Evolutionary conservation across 2,113 vertebrate genomes (phyloP).

Genomic region (Rostratula benghalensis): DNA sequence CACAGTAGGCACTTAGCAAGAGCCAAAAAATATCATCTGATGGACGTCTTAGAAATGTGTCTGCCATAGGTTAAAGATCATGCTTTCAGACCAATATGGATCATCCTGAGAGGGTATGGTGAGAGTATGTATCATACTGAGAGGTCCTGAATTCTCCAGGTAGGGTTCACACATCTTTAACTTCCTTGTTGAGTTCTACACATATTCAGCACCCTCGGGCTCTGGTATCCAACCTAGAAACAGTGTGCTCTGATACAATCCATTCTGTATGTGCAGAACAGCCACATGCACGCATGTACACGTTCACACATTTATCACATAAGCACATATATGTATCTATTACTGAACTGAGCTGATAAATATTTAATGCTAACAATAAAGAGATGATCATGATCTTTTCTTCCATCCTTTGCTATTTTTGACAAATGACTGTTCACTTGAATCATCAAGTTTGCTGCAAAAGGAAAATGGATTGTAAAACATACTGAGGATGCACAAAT

Average conservation of each 20-base stretch:
- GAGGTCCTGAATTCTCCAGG: background rate
- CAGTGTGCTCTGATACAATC: background rate
- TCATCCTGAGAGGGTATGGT: background rate
- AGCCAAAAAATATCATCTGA: background rate
- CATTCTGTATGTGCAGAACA: background rate
- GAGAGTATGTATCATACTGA: background rate
- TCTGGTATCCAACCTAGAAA: background rate
- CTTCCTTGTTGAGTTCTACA: background rate
- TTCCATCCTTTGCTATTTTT: background rate
- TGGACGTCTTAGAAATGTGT: background rate
- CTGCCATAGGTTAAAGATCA: background rate
- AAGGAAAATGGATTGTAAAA: background rate
- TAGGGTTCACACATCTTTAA: background rate
- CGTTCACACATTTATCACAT: background rate
- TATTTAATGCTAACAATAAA: background rate
- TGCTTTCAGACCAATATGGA: background rate
- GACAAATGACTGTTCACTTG: background rate
- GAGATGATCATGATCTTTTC: background rate
- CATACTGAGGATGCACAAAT: background rate
- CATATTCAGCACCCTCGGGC: background rate
- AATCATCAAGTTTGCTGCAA: background rate
- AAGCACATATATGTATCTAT: background rate
- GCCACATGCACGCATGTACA: background rate
- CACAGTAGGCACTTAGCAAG: background rate
- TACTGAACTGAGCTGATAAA: background rate